Evolutionary conservation across 2,797 vertebrate species (phyloP).

Genomic region (Oreochromis grahami): DNA sequence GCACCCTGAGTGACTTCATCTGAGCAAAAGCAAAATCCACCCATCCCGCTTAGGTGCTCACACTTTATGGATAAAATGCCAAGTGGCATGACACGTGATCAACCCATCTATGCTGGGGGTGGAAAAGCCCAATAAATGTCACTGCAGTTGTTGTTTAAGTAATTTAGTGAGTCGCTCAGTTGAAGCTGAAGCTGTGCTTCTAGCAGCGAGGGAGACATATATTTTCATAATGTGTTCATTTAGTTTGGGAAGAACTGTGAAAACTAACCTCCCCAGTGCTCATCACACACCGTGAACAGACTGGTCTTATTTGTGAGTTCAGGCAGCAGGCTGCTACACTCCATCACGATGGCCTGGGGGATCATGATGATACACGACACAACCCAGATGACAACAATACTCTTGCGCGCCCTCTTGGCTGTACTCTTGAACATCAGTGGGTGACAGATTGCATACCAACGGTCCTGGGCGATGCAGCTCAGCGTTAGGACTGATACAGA

Average conservation of each 20-base stretch:
- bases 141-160: neutral
- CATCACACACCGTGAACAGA: slow-evolving; percentile 95
- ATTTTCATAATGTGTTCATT: neutral
- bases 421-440: slow-evolving; percentile 98
- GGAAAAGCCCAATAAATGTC: neutral
- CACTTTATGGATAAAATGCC: neutral
- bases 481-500: slow-evolving; percentile 95
- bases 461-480: slow-evolving; percentile 95
- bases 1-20: neutral
- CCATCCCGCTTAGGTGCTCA: neutral
- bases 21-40: neutral
- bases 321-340: slow-evolving; percentile 88
- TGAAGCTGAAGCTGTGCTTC: neutral
- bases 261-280: slow-evolving; percentile 87
- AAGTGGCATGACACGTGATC: neutral
- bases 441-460: slow-evolving; percentile 98
- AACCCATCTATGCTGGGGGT: neutral
- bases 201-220: neutral
- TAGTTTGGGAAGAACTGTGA: neutral
- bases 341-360: slow-evolving; percentile 95
- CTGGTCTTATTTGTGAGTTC: slow-evolving; percentile 94
- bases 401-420: slow-evolving; percentile 89
- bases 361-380: slow-evolving; percentile 95
- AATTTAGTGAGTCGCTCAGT: neutral
- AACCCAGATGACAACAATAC: slow-evolving; percentile 92